Evolutionary conservation across 30 jellyfish, hydroid and myxozoan genomes (phyloP).

Genomic region (Cassiopea andromeda): DNA sequence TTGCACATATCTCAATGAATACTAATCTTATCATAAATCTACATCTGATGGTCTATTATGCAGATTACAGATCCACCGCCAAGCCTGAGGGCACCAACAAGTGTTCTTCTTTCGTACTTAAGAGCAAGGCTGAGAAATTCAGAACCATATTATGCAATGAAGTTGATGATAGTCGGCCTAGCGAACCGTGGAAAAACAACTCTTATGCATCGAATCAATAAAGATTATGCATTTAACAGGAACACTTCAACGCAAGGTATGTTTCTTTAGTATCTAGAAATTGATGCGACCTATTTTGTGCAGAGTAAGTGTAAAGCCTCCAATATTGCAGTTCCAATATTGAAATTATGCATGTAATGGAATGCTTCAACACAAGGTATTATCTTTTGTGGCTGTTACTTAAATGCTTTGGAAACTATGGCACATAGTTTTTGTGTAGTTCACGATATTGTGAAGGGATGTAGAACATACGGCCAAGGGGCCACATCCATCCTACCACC

Average conservation of each 20-base stretch:
- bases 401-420: too few relatives aligned
- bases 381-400: too few relatives aligned
- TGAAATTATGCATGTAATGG: too few relatives aligned
- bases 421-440: too few relatives aligned
- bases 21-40: not conserved
- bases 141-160: constrained; percentile 64
- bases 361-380: too few relatives aligned
- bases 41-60: not conserved
- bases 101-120: constrained; percentile 23
- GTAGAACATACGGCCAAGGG: too few relatives aligned
- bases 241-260: constrained; percentile 60
- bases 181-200: constrained; percentile 79
- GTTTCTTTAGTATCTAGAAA: not conserved
- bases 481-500: too few relatives aligned
- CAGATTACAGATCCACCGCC: constrained; percentile 76
- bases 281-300: not conserved
- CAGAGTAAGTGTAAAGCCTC: not conserved
- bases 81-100: constrained; percentile 28
- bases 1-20: not conserved
- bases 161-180: constrained; percentile 65
- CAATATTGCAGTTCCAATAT: not conserved
- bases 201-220: constrained; percentile 55
- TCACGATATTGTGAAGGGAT: too few relatives aligned
- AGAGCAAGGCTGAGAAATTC: constrained; percentile 69
- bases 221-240: constrained; percentile 14